Percentiles rank a stretch among this genome's conserved stretches.
Conservation (phyloP, 2,797 vertebrate species). For the Percopsis omiscomaycus region DNA sequence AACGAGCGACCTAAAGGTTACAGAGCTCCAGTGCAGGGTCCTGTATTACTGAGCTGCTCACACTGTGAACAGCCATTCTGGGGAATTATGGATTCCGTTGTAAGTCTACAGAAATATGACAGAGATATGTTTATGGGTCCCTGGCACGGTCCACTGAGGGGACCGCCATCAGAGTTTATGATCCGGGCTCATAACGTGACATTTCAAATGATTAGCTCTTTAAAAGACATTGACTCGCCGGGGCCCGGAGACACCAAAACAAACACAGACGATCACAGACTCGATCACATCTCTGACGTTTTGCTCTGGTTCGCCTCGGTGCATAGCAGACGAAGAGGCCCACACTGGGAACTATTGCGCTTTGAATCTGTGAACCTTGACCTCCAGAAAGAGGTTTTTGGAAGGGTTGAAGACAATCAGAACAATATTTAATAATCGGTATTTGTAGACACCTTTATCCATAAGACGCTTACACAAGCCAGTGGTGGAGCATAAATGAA, state of each 20-base stretch:
- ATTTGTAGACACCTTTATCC: too few species aligned
- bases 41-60: conserved; percentile 31
- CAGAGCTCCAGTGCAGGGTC: conserved; percentile 28
- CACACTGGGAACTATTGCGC: background rate
- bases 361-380: background rate
- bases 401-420: background rate
- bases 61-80: conserved; percentile 13
- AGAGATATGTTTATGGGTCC: conserved; percentile 13
- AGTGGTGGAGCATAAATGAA: background rate
- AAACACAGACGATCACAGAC: conserved; percentile 43
- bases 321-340: too few species aligned
- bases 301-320: too few species aligned
- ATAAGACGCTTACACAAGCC: background rate
- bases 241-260: conserved; percentile 43
- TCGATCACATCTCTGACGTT: conserved; percentile 5
- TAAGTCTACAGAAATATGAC: conserved; percentile 3
- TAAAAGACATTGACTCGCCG: conserved; percentile 34
- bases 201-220: conserved; percentile 26
- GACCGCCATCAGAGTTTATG: conserved; percentile 3
- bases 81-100: conserved; percentile 32
- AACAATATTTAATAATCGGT: too few species aligned
- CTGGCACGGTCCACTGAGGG: conserved; percentile 14
- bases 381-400: background rate
- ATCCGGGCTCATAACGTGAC: conserved; percentile 35
- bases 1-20: conserved; percentile 13